Evolutionary conservation across 2,113 vertebrate species (phyloP).

Genomic region (Scortum barcoo): DNA sequence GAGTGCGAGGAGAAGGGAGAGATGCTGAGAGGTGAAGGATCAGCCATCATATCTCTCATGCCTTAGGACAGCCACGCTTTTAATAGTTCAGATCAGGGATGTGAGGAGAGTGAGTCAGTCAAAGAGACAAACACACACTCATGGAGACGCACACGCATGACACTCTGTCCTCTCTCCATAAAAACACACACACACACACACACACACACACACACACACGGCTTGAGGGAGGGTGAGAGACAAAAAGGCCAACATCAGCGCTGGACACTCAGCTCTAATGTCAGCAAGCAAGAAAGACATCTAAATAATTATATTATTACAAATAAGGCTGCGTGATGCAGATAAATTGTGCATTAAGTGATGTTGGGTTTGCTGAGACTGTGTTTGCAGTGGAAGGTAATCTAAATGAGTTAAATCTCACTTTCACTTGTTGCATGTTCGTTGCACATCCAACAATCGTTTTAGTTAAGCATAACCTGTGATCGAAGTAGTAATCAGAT

Average conservation of each 20-base stretch:
- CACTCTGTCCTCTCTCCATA: conserved; percentile 50
- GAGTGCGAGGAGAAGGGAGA: conserved; percentile 15
- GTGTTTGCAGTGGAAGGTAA: not conserved
- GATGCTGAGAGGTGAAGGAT: conserved; percentile 73
- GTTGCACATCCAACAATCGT: not conserved
- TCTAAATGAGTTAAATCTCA: not conserved
- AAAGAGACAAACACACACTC: conserved; percentile 56
- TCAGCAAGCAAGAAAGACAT: conserved; percentile 38
- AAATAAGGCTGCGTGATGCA: not conserved
- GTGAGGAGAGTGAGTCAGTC: conserved; percentile 75
- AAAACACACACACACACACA: conserved; percentile 17
- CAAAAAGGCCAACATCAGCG: conserved; percentile 58
- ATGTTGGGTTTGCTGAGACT: too few species aligned
- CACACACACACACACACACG: conserved; percentile 24
- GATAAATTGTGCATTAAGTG: conserved; percentile 15
- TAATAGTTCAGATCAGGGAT: conserved; percentile 73
- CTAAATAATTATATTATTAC: conserved; percentile 39
- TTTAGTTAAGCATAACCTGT: not conserved
- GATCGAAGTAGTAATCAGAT: too few species aligned
- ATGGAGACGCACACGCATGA: conserved; percentile 47
- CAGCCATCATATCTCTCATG: conserved; percentile 68
- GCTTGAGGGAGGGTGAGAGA: conserved; percentile 65
- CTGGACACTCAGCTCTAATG: conserved; percentile 57
- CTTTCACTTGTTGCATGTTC: not conserved
- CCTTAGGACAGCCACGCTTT: conserved; percentile 69